Evolutionary conservation across 2,113 vertebrate genomes (phyloP), one percentile per base, ranked within the genome.

Genomic region (Alces alces): DNA sequence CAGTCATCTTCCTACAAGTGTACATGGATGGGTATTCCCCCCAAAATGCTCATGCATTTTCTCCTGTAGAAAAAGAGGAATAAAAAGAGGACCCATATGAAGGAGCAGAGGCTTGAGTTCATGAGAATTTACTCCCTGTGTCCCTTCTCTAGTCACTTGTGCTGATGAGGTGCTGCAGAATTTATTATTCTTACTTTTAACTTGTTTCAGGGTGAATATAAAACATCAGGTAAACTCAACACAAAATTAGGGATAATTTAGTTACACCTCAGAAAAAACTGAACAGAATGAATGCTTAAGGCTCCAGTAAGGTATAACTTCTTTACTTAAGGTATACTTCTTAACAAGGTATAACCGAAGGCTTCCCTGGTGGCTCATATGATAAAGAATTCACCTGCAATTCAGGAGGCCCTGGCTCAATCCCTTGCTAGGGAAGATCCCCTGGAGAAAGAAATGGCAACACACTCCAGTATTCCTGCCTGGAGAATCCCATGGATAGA

Each of bases 81-180:
- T 64, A 27, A 27, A 57, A 85, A 52, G 23, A 96, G 39, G 9
- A 43, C 17, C 3, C 17, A 1, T 2, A n/a, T 28, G 7, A 4
- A 50, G 19, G 3, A 58, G n/a, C 7, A 92, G 50, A 58, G 23
- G 1, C 11, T 52, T 57, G 57, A 73, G 47, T 70, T 66, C 7
- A 3, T 12, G 61, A n/a, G 2, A 9, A 0, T 83, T 19, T 73
- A 5, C 17, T 23, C 4, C 3, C 14, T 4, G 17, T 6, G 6
- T 91, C 7, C 58, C 4, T 86, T 58, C 15, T 85, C 7, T 52
- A 1, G 5, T 55, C 52, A 89, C 6, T 14, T 33, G 14, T 30
- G 10, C 30, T 50, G 30, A 89, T 50, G 52, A 82, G 15, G 6
- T 12, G 23, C 5, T 3, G 17, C 17, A 36, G n/a, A 39, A 70